A percentile compares a stretch with the other conserved stretches of the same genome.
Conservation (phyloP, 1,140 invertebrate genomes). For the Papilio aristodemus region DNA sequence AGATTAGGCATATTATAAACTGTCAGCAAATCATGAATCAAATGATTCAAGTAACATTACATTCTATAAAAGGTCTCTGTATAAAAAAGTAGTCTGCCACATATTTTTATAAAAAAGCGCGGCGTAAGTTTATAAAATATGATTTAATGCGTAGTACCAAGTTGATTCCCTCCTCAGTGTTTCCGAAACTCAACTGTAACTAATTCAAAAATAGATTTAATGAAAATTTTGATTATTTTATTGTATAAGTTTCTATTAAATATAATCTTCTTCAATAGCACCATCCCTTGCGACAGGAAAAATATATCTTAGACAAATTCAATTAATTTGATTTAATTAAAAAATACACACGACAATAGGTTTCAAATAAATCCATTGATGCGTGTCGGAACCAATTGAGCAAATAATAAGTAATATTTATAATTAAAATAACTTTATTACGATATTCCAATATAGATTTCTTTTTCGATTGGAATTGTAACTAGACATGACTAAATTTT, state of each 20-base stretch:
- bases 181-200: not conserved
- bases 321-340: slow-evolving; percentile 9
- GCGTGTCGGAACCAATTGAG: slow-evolving; percentile 41
- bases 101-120: too few species aligned
- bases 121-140: too few species aligned
- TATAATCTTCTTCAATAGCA: not conserved
- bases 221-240: not conserved
- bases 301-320: not conserved
- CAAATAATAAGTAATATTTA: slow-evolving; percentile 37
- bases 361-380: slow-evolving; percentile 42
- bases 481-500: slow-evolving; percentile 50
- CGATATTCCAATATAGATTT: slow-evolving; percentile 34
- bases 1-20: too few species aligned
- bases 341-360: not conserved
- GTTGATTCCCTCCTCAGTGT: too few species aligned
- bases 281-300: not conserved
- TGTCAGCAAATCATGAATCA: too few species aligned
- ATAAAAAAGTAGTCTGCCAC: too few species aligned
- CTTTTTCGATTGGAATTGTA: slow-evolving; percentile 36
- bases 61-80: too few species aligned
- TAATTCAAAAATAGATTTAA: not conserved
- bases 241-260: not conserved
- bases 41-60: too few species aligned
- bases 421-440: slow-evolving; percentile 23
- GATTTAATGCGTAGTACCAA: too few species aligned